phyloP scores from a whole-genome alignment of 2,797 vertebrate genomes.

The Decapterus maruadsi region DNA sequence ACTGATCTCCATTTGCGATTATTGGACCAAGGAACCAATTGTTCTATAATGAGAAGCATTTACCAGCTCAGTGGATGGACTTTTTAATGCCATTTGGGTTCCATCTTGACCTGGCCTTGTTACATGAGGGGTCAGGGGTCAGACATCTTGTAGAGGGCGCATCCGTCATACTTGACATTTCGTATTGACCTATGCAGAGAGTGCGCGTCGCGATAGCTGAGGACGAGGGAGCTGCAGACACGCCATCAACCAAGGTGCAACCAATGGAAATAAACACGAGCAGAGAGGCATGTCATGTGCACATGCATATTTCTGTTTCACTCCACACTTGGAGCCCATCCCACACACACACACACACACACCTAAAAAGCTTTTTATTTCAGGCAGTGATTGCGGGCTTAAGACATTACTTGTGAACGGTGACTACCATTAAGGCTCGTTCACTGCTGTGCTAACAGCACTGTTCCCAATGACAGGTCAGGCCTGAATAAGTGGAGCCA shows the following conservation, averaged over 20 bases:
- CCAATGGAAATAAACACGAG: constrained; percentile 46
- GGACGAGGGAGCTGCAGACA: constrained; percentile 46
- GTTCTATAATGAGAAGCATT: constrained; percentile 77
- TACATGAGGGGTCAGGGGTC: constrained; percentile 71
- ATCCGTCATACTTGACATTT: constrained; percentile 81
- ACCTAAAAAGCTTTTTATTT: constrained; percentile 67
- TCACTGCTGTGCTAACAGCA: constrained; percentile 64
- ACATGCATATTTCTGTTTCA: constrained; percentile 26
- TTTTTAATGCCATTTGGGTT: constrained; percentile 73
- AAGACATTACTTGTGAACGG: constrained; percentile 58
- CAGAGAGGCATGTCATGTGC: neutral
- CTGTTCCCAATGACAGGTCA: constrained; percentile 63
- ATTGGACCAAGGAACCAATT: constrained; percentile 76
- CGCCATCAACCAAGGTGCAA: constrained; percentile 55
- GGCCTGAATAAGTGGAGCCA: constrained; percentile 44
- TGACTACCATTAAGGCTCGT: constrained; percentile 52
- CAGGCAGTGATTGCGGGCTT: constrained; percentile 45
- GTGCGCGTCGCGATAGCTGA: constrained; percentile 25
- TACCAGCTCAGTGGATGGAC: constrained; percentile 58
- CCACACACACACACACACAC: constrained; percentile 25
- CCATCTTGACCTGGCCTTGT: constrained; percentile 58
- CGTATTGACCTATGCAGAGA: constrained; percentile 65
- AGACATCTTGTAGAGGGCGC: constrained; percentile 55
- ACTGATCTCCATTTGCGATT: constrained; percentile 70
- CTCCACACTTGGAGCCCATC: constrained; percentile 21